phyloP scores from a whole-genome alignment of 2,113 vertebrate species.

The Willisornis vidua region DNA sequence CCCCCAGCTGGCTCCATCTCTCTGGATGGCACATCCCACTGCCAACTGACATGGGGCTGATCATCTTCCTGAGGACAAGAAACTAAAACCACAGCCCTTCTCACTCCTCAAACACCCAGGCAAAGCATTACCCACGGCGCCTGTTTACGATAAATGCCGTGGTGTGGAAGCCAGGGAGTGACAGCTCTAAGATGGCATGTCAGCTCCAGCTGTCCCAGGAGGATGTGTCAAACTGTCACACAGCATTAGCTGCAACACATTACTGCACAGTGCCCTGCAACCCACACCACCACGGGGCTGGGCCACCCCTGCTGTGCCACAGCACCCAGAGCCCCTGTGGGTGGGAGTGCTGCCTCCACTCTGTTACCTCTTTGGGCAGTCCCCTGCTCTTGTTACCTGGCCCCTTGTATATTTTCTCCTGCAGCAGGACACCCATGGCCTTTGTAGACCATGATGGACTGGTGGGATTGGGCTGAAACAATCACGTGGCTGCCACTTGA shows the following conservation, averaged over 20 bases:
- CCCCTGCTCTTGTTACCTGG: neutral
- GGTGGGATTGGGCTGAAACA: neutral
- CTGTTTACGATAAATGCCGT: neutral
- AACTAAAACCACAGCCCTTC: constrained; percentile 28
- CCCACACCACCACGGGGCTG: neutral
- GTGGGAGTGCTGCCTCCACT: neutral
- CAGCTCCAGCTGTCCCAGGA: neutral
- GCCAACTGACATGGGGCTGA: neutral
- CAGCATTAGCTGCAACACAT: neutral
- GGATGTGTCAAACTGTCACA: constrained; percentile 36
- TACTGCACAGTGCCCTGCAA: neutral
- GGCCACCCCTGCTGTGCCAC: neutral
- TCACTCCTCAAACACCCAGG: neutral
- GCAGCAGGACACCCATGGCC: neutral
- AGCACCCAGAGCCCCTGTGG: rapidly evolving
- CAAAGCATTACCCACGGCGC: neutral
- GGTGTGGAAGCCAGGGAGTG: neutral
- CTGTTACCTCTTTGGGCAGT: neutral
- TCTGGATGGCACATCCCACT: neutral
- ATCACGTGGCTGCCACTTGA: neutral
- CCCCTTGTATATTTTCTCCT: neutral
- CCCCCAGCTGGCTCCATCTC: neutral
- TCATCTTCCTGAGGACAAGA: constrained; percentile 2
- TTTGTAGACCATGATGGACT: too few relatives aligned
- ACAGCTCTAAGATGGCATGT: constrained; percentile 19